A percentile compares a stretch with the other conserved stretches of the same genome.
Conservation (phyloP, 2,113 vertebrate species). For the Microtus montanus region DNA sequence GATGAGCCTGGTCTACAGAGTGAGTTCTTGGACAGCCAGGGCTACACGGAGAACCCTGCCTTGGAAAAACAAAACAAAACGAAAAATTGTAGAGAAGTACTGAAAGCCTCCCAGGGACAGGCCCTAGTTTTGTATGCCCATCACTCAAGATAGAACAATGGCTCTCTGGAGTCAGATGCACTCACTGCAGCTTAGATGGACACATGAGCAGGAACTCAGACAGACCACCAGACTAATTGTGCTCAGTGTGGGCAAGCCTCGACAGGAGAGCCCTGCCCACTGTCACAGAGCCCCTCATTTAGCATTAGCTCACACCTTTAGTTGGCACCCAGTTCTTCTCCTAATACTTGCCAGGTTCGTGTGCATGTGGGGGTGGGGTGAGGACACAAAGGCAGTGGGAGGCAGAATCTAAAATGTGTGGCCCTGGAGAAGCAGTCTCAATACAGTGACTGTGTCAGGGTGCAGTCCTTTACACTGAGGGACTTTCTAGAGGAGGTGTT, state of each 20-base stretch:
- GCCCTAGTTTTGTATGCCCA: background rate
- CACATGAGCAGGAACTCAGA: background rate
- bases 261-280: background rate
- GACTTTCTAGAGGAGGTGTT: background rate
- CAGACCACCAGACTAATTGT: background rate
- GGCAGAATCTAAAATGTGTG: background rate
- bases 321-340: background rate
- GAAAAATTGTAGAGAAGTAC: background rate
- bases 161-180: background rate
- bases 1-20: background rate
- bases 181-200: background rate
- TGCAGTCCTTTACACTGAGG: background rate
- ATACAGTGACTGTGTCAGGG: background rate
- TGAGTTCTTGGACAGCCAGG: background rate
- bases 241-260: background rate
- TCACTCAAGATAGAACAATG: background rate
- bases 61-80: background rate
- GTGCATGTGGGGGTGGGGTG: background rate
- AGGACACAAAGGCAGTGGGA: background rate
- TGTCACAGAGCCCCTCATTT: background rate
- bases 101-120: background rate
- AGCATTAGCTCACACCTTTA: background rate
- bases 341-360: background rate
- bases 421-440: background rate
- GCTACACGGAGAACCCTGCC: background rate